phyloP scores from a whole-genome alignment of 1,140 invertebrate species.

The Cydia splendana region DNA sequence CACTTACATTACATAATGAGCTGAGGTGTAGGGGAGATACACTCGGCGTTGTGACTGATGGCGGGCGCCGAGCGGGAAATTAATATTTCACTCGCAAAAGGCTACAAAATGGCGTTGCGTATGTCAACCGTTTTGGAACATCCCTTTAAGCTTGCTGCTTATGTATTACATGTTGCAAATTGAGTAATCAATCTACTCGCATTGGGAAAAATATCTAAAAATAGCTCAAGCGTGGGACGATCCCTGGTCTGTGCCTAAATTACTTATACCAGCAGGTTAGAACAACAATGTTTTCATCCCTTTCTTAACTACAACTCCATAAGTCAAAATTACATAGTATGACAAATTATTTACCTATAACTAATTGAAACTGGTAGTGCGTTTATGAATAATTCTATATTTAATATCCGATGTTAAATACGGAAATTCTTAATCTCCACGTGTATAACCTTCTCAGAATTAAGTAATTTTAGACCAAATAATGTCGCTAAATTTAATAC shows the following conservation, averaged over 20 bases:
- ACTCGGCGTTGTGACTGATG: slow-evolving; percentile 1
- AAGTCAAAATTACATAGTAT: too few relatives aligned
- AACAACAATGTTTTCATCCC: too few relatives aligned
- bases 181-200: too few relatives aligned
- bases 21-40: neutral
- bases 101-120: neutral
- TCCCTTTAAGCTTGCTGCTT: neutral
- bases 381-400: too few relatives aligned
- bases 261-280: too few relatives aligned
- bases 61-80: neutral
- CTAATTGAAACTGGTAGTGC: too few relatives aligned
- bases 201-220: too few relatives aligned
- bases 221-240: too few relatives aligned
- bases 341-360: too few relatives aligned
- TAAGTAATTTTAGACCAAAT: neutral
- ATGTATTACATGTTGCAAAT: neutral
- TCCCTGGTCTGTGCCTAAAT: too few relatives aligned
- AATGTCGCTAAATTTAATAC: neutral
- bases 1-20: slow-evolving; percentile 28
- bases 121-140: neutral
- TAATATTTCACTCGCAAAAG: slow-evolving; percentile 22
- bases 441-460: neutral
- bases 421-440: neutral
- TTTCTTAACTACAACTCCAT: too few relatives aligned
- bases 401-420: too few relatives aligned